Percentiles rank a stretch among this genome's conserved stretches.
phyloP scores from a whole-genome alignment of 1,140 invertebrate species.

The Bactericera cockerelli region DNA sequence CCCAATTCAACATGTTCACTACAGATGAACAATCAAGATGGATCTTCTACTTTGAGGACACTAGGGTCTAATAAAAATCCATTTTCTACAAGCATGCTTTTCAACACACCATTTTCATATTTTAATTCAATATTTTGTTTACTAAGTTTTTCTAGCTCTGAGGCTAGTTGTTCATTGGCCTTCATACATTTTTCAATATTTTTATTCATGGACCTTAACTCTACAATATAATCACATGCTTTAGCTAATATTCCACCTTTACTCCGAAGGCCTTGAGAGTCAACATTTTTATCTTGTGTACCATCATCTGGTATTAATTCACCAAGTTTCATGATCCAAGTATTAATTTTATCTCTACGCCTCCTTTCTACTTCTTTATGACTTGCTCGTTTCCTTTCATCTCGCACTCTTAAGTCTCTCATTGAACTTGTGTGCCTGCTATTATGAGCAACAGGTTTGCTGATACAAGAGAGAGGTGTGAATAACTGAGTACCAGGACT shows the following conservation, averaged over 20 bases:
- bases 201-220: constrained; percentile 61
- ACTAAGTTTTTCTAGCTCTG: constrained; percentile 17
- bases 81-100: constrained; percentile 18
- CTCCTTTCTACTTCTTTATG: constrained; percentile 42
- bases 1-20: too few relatives aligned
- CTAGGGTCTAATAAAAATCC: constrained; percentile 14
- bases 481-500: neutral
- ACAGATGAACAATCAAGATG: neutral
- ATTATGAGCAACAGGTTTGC: too few relatives aligned
- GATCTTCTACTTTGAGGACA: neutral
- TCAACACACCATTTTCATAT: constrained; percentile 21
- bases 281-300: constrained; percentile 4
- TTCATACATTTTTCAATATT: constrained; percentile 28
- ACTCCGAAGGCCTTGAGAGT: constrained; percentile 40
- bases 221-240: constrained; percentile 87
- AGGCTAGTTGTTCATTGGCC: constrained; percentile 22
- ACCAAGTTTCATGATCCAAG: constrained; percentile 53
- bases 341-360: constrained; percentile 51
- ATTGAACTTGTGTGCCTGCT: too few relatives aligned
- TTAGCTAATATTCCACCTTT: constrained; percentile 93
- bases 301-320: constrained; percentile 37
- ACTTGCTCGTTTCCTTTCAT: constrained; percentile 36
- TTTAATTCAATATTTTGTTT: constrained; percentile 20
- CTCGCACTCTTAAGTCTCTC: constrained; percentile 26
- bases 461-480: neutral